Base-by-base conservation (phyloP, 2,113 vertebrate genomes). In the Rafetus swinhoei region DNA sequence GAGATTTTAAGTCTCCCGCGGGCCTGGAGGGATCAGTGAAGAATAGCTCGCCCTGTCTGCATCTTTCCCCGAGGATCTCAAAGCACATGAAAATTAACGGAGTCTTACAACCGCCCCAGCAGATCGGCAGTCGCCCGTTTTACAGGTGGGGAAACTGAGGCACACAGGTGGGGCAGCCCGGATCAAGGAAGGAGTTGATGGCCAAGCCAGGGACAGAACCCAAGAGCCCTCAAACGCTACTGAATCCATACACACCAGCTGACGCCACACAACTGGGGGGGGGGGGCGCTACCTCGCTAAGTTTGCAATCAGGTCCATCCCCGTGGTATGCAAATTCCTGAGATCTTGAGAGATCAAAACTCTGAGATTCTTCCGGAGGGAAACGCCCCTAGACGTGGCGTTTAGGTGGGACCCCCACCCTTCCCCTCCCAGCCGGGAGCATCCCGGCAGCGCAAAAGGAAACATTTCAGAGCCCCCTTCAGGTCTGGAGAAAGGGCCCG, bases 391-490 rank as follows among this genome's bases (percentile, higher is more conserved):
- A 21, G 18, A 72, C 2, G 65, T 2, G n/a, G n/a, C n/a, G 21
- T 35, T n/a, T n/a, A 19, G 45, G 45, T 1, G 7, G 39, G 35
- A 25, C 2, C 2, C 7, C 22, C 3, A 6, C 24, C n/a, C 65
- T 72, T 35, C 11, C 2, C 21, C 5, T 14, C 22, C 39, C 74
- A 76, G 74, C 39, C 25, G 39, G 39, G 25, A 50, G 74, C 72
- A 25, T 22, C 39, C 24, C 24, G 19, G 22, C 45, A 25, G 74
- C 1, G 7, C 32, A 72, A 35, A 35, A 9, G 9, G 16, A 35
- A 76, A 25, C 74, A 45, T 45, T 76, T 76, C 35, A 22, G 35
- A 77, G 5, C 65, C 65, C 18, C 16, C 6, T 69, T 69, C 32
- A 19, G 7, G 14, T 32, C 7, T 32, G 62, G 32, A n/a, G 15